phyloP scores from a whole-genome alignment of 2,113 vertebrate species.

The Ameiurus melas region DNA sequence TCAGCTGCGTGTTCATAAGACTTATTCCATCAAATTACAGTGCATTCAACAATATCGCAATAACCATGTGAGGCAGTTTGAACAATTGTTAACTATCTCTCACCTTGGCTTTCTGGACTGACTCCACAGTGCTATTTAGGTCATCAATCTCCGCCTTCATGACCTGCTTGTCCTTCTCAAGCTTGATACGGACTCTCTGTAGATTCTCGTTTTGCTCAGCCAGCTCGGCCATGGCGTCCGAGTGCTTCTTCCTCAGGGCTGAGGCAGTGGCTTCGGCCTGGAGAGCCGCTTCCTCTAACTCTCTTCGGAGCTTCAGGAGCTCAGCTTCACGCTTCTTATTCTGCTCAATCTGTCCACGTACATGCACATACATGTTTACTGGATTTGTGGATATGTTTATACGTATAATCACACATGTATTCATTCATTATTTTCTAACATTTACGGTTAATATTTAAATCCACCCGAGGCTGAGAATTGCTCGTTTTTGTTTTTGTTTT shows the following conservation, averaged over 20 bases:
- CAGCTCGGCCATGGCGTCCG: slow-evolving; percentile 59
- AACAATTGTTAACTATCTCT: not conserved
- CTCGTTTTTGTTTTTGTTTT: not conserved
- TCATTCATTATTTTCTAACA: not conserved
- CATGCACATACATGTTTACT: not conserved
- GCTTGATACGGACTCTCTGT: slow-evolving; percentile 66
- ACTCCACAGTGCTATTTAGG: slow-evolving; percentile 62
- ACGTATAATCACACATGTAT: not conserved
- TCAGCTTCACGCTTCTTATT: slow-evolving; percentile 70
- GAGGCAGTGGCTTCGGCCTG: slow-evolving; percentile 1
- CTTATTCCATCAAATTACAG: not conserved
- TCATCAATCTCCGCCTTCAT: slow-evolving; percentile 70
- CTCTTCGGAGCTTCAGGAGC: slow-evolving; percentile 56
- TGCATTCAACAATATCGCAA: not conserved
- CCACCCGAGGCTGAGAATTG: not conserved
- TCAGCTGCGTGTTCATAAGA: slow-evolving; percentile 61
- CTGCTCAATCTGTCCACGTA: slow-evolving; percentile 64
- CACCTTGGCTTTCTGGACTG: slow-evolving; percentile 69
- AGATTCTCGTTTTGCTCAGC: slow-evolving; percentile 72
- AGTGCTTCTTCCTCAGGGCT: slow-evolving; percentile 65
- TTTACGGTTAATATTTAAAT: not conserved
- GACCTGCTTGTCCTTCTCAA: slow-evolving; percentile 74
- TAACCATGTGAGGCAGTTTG: not conserved
- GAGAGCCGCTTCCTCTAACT: not conserved
- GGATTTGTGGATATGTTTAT: not conserved